These are phyloP conservation scores for Seira musarum DNA, from an alignment of 2,888 invertebrate species.

Conservation along the genomic window DNA sequence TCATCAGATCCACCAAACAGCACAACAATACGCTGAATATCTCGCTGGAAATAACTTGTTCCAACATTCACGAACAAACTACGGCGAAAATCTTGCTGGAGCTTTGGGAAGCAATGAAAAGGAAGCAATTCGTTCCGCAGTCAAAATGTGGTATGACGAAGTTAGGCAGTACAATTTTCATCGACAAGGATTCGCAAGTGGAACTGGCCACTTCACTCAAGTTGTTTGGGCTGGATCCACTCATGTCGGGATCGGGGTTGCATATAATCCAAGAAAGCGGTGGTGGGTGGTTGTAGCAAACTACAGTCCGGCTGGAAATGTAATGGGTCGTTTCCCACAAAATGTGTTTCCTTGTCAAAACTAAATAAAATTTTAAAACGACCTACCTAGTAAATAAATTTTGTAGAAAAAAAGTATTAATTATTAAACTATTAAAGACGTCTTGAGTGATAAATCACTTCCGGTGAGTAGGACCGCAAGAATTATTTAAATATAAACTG, in stretches of 20 bases:
- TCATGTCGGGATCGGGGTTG: constrained; percentile 36
- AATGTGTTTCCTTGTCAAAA: no score
- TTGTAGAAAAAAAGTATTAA: no score
- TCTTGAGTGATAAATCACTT: no score
- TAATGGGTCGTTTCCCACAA: constrained; percentile 31
- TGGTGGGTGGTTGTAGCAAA: constrained; percentile 24
- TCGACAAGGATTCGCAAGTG: constrained; percentile 18
- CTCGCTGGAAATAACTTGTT: neutral
- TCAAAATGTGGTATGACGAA: constrained; percentile 41
- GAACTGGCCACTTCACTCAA: constrained; percentile 40
- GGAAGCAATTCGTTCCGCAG: constrained; percentile 16
- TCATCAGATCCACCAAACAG: constrained; percentile 1
- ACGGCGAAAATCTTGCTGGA: constrained; percentile 28
- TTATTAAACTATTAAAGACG: no score
- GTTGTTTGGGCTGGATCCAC: constrained; percentile 32
- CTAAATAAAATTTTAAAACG: no score
- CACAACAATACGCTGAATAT: constrained; percentile 16
- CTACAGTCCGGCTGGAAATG: constrained; percentile 45
- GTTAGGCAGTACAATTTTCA: constrained; percentile 29
- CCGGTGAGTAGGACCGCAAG: no score
- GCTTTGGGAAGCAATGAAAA: neutral
- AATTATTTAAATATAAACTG: no score
- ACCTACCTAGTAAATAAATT: no score
- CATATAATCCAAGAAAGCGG: constrained; percentile 19
- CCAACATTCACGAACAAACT: neutral